phyloP scores from a whole-genome alignment of 1,140 invertebrate species.

The Drosophila sp. region DNA sequence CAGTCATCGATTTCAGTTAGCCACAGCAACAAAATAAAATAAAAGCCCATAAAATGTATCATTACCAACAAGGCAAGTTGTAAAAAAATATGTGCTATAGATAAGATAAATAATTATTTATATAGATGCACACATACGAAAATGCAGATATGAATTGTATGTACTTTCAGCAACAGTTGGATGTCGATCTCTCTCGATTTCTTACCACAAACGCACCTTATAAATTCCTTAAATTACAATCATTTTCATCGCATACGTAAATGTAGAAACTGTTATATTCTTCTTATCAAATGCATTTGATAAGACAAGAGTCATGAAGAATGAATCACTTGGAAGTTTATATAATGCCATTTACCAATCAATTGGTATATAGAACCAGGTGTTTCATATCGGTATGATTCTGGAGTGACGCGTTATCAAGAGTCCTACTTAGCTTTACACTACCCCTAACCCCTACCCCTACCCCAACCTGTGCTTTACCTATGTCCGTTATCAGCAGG shows the following conservation, averaged over 20 bases:
- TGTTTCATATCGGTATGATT: conserved; percentile 15
- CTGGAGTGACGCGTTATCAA: conserved; percentile 19
- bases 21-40: not conserved
- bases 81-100: conserved; percentile 6
- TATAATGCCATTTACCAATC: conserved; percentile 31
- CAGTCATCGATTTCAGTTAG: conserved; percentile 15
- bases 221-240: conserved; percentile 23
- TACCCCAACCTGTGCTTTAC: not conserved
- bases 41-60: conserved; percentile 42
- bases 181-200: not conserved
- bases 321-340: conserved; percentile 34
- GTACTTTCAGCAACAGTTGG: not conserved
- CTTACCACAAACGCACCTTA: conserved; percentile 3
- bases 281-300: conserved; percentile 32
- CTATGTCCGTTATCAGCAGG: not conserved
- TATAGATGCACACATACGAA: not conserved
- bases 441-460: too few species aligned
- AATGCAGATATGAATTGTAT: not conserved
- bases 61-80: conserved; percentile 50
- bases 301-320: conserved; percentile 15
- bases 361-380: conserved; percentile 21
- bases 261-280: not conserved
- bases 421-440: not conserved
- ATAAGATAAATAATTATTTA: conserved; percentile 37
- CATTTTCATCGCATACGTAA: not conserved